Percentiles rank a stretch among this genome's conserved stretches.
These are phyloP conservation scores for Monoplex corrugatus DNA, from an alignment of 2,888 invertebrate species.

Conservation along the genomic window DNA sequence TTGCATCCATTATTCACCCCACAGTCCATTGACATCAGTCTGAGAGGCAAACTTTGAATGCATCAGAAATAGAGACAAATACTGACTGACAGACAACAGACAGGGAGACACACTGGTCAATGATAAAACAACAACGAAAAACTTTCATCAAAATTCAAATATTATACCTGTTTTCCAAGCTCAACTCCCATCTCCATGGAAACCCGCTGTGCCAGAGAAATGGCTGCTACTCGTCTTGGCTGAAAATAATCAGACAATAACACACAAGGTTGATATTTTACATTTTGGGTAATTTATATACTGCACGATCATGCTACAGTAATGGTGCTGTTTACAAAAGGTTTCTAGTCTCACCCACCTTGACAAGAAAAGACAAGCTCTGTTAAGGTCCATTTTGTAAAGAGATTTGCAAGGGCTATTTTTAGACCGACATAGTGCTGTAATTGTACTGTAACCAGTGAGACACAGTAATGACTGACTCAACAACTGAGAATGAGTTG, in stretches of 20 bases:
- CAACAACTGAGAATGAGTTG: too few species aligned
- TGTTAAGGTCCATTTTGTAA: too few species aligned
- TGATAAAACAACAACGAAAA: constrained; percentile 70
- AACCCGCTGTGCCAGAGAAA: constrained; percentile 83
- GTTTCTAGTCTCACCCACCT: too few species aligned
- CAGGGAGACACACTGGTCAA: too few species aligned
- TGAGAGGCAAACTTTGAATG: constrained; percentile 44
- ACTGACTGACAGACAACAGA: neutral
- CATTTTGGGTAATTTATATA: too few species aligned
- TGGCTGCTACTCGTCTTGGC: constrained; percentile 82
- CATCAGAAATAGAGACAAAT: neutral
- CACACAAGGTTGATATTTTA: neutral
- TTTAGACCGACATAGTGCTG: too few species aligned
- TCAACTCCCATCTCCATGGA: constrained; percentile 83
- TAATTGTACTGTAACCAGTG: too few species aligned
- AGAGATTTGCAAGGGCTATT: too few species aligned
- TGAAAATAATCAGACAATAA: constrained; percentile 60
- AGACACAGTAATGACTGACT: too few species aligned
- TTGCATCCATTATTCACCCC: constrained; percentile 48
- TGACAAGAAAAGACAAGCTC: too few species aligned
- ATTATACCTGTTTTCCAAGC: constrained; percentile 84
- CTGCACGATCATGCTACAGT: too few species aligned
- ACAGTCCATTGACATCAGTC: neutral
- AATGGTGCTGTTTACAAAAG: too few species aligned
- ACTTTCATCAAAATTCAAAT: constrained; percentile 81